Base-by-base conservation (phyloP, 2,797 vertebrate genomes). In the Megalops cyprinoides region DNA sequence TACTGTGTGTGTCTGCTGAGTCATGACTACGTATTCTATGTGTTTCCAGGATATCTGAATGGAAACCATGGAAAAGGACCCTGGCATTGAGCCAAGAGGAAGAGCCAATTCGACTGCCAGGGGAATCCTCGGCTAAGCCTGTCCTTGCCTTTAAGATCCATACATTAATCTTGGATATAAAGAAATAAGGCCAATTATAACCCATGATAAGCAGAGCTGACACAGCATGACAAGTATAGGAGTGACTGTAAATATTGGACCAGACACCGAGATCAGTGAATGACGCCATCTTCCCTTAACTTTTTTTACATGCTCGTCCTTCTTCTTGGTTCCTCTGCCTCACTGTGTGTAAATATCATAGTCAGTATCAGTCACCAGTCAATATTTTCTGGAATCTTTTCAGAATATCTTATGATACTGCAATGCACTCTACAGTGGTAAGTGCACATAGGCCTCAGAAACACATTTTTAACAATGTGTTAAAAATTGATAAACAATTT, bases 161-260 rank as follows among this genome's bases (percentile, higher is more conserved):
- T 69, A 18, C 31, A 15, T 31, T 69, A 39, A 39, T 34, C 65
- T 14, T 14, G 23, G 62, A 69, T 14, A 23, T 39, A 69, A 69
- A 23, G 10, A 1, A 28, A 65, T 65, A 14, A 31, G n/a, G 34
- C 3, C 62, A 67, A 23, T 28, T 67, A 20, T 7, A 37, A 39
- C 14, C 65, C 65, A 39, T 1, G 31, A 20, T 4, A 39, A 69
- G 37, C 7, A 37, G 65, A 69, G 37, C 18, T 44, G 37, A 71
- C 18, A 44, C 9, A 9, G 20, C 7, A 12, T n/a, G n/a, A n/a
- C n/a, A n/a, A n/a, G n/a, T n/a, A n/a, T n/a, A n/a, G n/a, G n/a
- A n/a, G n/a, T n/a, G n/a, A n/a, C n/a, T n/a, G n/a, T 39, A 42
- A 44, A 71, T 44, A 71, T 39, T 71, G 67, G 44, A 71, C 67